Evolutionary conservation across 2,797 vertebrate species (phyloP), one percentile per base, ranked within the genome.

Genomic region (Odontamblyopus rebecca): DNA sequence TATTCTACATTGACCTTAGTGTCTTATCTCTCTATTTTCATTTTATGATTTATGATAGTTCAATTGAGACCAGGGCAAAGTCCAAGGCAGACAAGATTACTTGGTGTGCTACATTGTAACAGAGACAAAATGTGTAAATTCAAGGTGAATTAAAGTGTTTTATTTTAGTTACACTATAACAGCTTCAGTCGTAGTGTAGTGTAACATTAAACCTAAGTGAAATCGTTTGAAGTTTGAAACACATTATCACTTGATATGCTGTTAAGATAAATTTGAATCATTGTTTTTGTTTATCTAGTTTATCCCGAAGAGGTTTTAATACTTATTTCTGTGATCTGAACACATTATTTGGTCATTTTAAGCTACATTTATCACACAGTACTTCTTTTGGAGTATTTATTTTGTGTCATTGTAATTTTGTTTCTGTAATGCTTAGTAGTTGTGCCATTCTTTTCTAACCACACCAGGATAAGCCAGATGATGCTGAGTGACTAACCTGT

Each of bases 11-110:
- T 59, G 41, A 51, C 53, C 50, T 66, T 9, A 35, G 18, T 65
- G 32, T 68, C 51, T 83, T 84, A 82, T 88, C 82, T 69, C 70
- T 48, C 70, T 48, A 53, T 48, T 29, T 56, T 35, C 6, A 35
- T 73, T 78, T 60, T 77, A 69, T 54, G 59, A 65, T 68, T 82
- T 4, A 68, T 53, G 68, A 67, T 62, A 16, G 41, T 12, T 71
- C 2, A 35, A 15, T 8, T 66, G 4, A 63, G 29, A 66, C 12
- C 6, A 7, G 61, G 71, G 30, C 67, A 81, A 88, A 79, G 88
- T 88, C 56, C 77, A 86, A 81, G 66, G 66, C 35, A 51, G 2
- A 38, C 6, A 74, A 54, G 18, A n/a, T 68, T 48, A 23, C 26
- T 56, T 66, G 71, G 73, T 65, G 68, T 73, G 64, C 11, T 19